phyloP scores from a whole-genome alignment of 1,140 invertebrate species.

The Drosophila watanabei region DNA sequence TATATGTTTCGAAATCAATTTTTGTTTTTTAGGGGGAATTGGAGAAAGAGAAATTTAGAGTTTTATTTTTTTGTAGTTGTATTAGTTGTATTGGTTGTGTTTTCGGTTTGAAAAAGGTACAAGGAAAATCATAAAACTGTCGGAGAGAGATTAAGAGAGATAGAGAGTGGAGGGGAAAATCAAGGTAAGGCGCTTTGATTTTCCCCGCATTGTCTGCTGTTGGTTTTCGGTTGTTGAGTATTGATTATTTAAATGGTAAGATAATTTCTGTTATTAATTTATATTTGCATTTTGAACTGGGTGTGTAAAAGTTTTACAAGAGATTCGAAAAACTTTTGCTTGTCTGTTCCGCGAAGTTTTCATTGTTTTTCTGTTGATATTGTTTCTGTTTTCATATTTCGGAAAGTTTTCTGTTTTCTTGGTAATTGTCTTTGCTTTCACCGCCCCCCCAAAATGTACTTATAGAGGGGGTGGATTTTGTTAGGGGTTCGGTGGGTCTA shows the following conservation, averaged over 20 bases:
- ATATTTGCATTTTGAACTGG: conserved; percentile 82
- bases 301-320: conserved; percentile 67
- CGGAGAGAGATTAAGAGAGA: conserved; percentile 12
- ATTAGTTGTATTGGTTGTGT: conserved; percentile 49
- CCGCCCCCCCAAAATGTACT: conserved; percentile 24
- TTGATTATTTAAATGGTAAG: conserved; percentile 37
- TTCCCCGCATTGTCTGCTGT: conserved; percentile 38
- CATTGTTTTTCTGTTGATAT: conserved; percentile 56
- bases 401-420: conserved; percentile 49
- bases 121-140: conserved; percentile 58
- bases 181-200: conserved; percentile 31
- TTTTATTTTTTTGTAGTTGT: conserved; percentile 69
- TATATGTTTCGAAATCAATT: conserved; percentile 81
- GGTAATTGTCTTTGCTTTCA: conserved; percentile 51
- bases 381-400: conserved; percentile 43
- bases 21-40: conserved; percentile 65
- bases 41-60: conserved; percentile 85
- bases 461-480: conserved; percentile 8
- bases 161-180: conserved; percentile 34
- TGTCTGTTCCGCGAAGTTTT: conserved; percentile 62
- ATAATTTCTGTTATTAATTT: conserved; percentile 53
- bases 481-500: conserved; percentile 2
- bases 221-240: conserved; percentile 53
- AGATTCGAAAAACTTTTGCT: conserved; percentile 63
- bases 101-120: conserved; percentile 34